Evolutionary conservation across 1,140 invertebrate genomes (phyloP), one percentile per base, ranked within the genome.

Genomic region (Drosophila ogumai): DNA sequence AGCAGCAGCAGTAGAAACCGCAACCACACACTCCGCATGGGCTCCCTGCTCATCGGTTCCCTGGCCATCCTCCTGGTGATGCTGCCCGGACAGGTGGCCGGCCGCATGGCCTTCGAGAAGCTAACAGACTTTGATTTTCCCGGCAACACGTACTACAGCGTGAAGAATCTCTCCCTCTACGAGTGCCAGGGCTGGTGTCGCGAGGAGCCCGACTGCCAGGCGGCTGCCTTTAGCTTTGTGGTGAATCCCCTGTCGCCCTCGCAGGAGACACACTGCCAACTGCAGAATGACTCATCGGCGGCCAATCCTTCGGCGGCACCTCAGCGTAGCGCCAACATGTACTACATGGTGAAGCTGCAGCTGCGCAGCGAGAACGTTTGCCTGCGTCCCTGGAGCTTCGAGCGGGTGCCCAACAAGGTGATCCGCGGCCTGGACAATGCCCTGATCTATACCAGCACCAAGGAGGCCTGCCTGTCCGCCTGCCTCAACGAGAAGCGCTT

Each of bases 101-200:
- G 95, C 71, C 95, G 96, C 79, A 96, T 96, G 84, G 97, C 97
- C 2, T 99, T 99, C 91, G 98, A 98, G 92, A 99, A 99, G 93
- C 93, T 98, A 64, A 98, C 98, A 59, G 97, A 98, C 92, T 95
- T 96, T 72, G 98, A 98, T 92, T 98, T 98, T 92, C 94, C 96
- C 47, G 98, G 97, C 28, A 97, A 96, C 34, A 97, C 97, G 8
- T 98, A 98, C 92, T 98, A 98, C 93, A 98, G 96, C 25, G 97
- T 98, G 41, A 95, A 97, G 82, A 99, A 99, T 93, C 94, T 98
- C 31, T 97, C 97, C 8, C 93, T 99, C 34, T 98, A 98, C 94
- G 97, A 98, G 93, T 99, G 98, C 92, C 97, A 98, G 92, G 97
- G 97, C 34, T 98, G 97, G 97, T 99, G 98, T 92, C 93, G 97